Evolutionary conservation across 2,797 vertebrate genomes (phyloP).

Genomic region (Cossypha polioptera): DNA sequence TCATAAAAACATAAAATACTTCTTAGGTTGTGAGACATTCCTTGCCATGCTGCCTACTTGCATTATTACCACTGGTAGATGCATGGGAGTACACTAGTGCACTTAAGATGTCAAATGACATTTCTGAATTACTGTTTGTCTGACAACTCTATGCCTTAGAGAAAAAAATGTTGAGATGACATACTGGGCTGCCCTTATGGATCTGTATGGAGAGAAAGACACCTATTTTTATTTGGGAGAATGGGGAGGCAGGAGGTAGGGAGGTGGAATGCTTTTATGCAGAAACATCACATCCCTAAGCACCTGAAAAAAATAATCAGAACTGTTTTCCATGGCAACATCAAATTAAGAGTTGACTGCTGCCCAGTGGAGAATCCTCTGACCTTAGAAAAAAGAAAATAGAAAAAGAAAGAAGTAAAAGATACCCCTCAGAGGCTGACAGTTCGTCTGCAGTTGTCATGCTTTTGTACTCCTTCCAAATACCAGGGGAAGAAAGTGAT

Average conservation of each 20-base stretch:
- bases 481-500: background rate
- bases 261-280: background rate
- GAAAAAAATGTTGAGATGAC: background rate
- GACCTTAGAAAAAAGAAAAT: background rate
- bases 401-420: background rate
- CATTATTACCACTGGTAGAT: background rate
- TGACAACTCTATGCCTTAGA: background rate
- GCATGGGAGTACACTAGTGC: background rate
- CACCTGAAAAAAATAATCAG: background rate
- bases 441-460: background rate
- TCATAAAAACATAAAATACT: background rate
- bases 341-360: background rate
- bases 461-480: background rate
- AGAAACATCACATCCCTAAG: background rate
- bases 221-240: background rate
- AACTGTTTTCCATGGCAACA: background rate
- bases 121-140: background rate
- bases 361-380: background rate
- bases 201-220: background rate
- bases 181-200: background rate
- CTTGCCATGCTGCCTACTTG: background rate
- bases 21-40: background rate
- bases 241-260: background rate
- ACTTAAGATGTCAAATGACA: background rate
- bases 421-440: background rate